phyloP scores from a whole-genome alignment of 2,888 invertebrate genomes.

The Drosophila sordidula region DNA sequence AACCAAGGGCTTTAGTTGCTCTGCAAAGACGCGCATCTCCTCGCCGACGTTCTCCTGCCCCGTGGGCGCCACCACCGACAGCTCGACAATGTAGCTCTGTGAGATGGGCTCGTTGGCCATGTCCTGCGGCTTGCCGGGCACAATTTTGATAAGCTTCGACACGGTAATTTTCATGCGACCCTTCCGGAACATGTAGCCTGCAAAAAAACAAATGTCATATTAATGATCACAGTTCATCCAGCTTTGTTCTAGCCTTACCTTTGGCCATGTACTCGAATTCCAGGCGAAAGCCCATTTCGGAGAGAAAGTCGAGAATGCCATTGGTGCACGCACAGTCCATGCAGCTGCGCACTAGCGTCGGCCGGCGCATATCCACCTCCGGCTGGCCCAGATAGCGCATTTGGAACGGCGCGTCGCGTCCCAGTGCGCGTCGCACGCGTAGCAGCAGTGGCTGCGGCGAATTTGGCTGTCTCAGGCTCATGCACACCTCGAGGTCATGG shows the following conservation, averaged over 20 bases:
- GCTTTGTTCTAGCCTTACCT: slow-evolving; percentile 85
- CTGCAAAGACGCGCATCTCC: slow-evolving; percentile 97
- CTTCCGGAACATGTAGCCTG: slow-evolving; percentile 95
- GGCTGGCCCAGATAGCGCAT: slow-evolving; percentile 96
- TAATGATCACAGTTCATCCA: neutral
- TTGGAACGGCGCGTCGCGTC: slow-evolving; percentile 90
- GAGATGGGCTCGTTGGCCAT: slow-evolving; percentile 92
- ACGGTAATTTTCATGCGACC: slow-evolving; percentile 99
- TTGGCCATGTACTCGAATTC: slow-evolving; percentile 97
- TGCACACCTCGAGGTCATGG: slow-evolving; percentile 96
- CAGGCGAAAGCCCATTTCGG: slow-evolving; percentile 94
- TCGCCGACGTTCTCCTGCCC: slow-evolving; percentile 98
- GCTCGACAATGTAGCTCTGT: slow-evolving; percentile 96
- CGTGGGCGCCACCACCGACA: slow-evolving; percentile 93
- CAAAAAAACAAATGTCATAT: neutral
- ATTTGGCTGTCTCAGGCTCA: slow-evolving; percentile 90
- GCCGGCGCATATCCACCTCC: slow-evolving; percentile 94
- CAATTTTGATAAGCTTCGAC: slow-evolving; percentile 95
- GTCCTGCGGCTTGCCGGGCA: slow-evolving; percentile 90
- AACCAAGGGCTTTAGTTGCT: slow-evolving; percentile 96
- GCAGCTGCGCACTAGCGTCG: slow-evolving; percentile 95
- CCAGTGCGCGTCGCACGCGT: slow-evolving; percentile 93
- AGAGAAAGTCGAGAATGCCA: slow-evolving; percentile 95
- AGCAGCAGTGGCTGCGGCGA: slow-evolving; percentile 90
- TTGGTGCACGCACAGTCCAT: slow-evolving; percentile 96